A percentile compares a stretch with the other conserved stretches of the same genome.
Evolutionary conservation across 2,113 vertebrate species (phyloP).

Genomic region (Sigmodon hispidus): DNA sequence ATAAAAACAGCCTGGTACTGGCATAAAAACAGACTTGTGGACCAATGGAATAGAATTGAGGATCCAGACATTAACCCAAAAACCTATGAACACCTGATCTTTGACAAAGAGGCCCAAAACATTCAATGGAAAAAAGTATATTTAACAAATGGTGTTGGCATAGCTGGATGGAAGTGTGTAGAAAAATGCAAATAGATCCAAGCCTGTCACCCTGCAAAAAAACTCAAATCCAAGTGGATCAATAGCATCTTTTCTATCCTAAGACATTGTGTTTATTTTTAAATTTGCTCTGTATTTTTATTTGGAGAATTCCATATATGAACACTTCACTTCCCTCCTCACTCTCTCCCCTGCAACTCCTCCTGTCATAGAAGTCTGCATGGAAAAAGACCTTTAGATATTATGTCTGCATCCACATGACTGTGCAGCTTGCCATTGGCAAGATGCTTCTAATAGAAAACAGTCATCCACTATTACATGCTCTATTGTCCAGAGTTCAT

Average conservation of each 20-base stretch:
- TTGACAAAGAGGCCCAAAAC: no score
- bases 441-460: conserved; percentile 6
- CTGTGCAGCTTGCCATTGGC: neutral
- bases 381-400: conserved; percentile 13
- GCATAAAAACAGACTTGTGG: no score
- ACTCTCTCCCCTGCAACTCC: neutral
- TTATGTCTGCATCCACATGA: neutral
- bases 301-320: neutral
- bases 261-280: neutral
- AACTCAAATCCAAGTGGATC: no score
- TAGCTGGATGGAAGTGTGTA: no score
- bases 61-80: no score
- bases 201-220: no score
- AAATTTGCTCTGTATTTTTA: neutral
- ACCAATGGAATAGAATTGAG: no score
- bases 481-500: neutral
- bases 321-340: neutral
- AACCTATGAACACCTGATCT: no score
- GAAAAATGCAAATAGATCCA: no score
- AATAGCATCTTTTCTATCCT: neutral
- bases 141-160: no score
- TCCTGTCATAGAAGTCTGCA: neutral
- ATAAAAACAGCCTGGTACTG: no score
- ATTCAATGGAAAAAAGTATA: no score
- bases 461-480: neutral